These are phyloP conservation scores for Lamellibrachia satsuma DNA, from an alignment of 2,888 invertebrate species.

Conservation along the genomic window DNA sequence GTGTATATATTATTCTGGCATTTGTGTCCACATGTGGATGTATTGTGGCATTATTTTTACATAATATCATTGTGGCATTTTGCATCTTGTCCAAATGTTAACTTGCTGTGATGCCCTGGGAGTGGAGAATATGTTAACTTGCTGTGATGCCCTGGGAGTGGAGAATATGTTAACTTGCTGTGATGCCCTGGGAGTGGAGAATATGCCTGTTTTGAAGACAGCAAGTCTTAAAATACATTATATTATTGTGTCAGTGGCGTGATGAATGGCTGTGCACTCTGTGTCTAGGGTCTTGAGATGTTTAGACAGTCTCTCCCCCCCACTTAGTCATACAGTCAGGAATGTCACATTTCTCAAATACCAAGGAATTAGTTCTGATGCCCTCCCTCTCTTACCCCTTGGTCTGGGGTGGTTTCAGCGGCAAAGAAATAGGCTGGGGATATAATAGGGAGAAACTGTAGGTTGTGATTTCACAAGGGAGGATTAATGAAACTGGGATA, in stretches of 20 bases:
- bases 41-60: not conserved
- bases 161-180: no score
- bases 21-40: no score
- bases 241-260: not conserved
- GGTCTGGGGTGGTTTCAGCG: not conserved
- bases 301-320: not conserved
- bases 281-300: no score
- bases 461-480: no score
- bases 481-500: not conserved
- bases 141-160: no score
- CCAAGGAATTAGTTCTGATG: not conserved
- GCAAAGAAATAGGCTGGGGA: no score
- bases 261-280: not conserved
- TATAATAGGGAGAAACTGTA: no score
- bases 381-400: not conserved
- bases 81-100: no score
- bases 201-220: not conserved
- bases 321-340: not conserved
- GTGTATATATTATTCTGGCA: no score
- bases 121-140: no score
- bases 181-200: not conserved
- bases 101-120: no score
- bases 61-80: not conserved
- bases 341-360: not conserved
- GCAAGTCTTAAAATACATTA: not conserved